A percentile compares a stretch with the other conserved stretches of the same genome.
Conservation (phyloP, 2,888 invertebrate genomes). For the Drosophila meridionalis region DNA sequence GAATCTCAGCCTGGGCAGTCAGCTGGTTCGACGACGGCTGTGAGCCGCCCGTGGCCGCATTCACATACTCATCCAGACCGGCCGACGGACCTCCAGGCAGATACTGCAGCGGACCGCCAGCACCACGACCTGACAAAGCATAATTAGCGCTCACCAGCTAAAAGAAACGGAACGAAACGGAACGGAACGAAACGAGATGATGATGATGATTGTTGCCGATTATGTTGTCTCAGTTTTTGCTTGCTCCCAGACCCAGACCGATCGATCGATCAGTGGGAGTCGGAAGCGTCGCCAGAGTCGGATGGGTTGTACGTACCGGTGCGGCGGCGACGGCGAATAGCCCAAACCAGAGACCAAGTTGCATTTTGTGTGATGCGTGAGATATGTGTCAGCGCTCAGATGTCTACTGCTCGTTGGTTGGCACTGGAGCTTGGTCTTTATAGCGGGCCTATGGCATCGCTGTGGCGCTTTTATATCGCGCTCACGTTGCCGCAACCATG, state of each 20-base stretch:
- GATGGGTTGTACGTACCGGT: conserved; percentile 76
- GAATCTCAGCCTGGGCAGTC: conserved; percentile 76
- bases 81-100: conserved; percentile 53
- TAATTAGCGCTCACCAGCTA: conserved; percentile 72
- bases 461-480: conserved; percentile 50
- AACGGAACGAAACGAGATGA: not conserved
- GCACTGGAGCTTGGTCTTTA: conserved; percentile 63
- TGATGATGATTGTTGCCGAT: too few species aligned
- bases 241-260: too few species aligned
- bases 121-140: conserved; percentile 37
- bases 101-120: conserved; percentile 45
- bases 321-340: conserved; percentile 80
- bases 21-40: conserved; percentile 63
- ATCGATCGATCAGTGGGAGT: not conserved
- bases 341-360: conserved; percentile 78
- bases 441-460: conserved; percentile 56
- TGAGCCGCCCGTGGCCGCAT: conserved; percentile 71
- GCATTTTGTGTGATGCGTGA: conserved; percentile 72
- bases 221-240: too few species aligned
- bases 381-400: conserved; percentile 44
- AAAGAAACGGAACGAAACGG: not conserved
- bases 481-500: conserved; percentile 52
- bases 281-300: not conserved
- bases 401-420: conserved; percentile 64
- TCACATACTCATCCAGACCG: conserved; percentile 79